A percentile compares a stretch with the other conserved stretches of the same genome.
These are phyloP conservation scores for Drosophila nikananu DNA, from an alignment of 1,140 invertebrate species.

Conservation along the genomic window DNA sequence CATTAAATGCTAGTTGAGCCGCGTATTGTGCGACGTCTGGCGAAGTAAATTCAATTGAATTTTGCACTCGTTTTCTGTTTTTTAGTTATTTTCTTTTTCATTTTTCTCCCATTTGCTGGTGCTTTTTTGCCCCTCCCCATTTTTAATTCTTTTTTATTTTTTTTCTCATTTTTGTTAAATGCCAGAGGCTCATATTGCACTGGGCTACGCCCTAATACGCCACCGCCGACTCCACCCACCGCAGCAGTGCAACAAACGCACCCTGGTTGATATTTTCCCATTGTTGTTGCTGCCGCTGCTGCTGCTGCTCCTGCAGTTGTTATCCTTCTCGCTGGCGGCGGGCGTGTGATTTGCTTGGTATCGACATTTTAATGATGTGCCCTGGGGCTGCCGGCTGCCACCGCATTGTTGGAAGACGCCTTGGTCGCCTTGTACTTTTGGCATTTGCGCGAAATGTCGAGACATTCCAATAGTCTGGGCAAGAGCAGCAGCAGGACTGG, in stretches of 20 bases:
- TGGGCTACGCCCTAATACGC: slow-evolving; percentile 63
- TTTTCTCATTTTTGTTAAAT: slow-evolving; percentile 60
- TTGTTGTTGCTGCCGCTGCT: slow-evolving; percentile 22
- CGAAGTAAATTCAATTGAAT: slow-evolving; percentile 81
- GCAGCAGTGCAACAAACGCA: slow-evolving; percentile 45
- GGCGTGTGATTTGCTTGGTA: slow-evolving; percentile 83
- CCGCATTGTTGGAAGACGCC: slow-evolving; percentile 49
- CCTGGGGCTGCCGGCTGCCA: slow-evolving; percentile 61
- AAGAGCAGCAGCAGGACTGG: slow-evolving; percentile 5
- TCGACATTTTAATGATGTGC: slow-evolving; percentile 85
- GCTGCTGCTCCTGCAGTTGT: slow-evolving; percentile 32
- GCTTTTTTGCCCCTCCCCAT: not conserved
- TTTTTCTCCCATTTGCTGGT: slow-evolving; percentile 37
- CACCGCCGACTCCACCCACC: slow-evolving; percentile 3
- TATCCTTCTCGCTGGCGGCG: slow-evolving; percentile 73
- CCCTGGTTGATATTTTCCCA: slow-evolving; percentile 46
- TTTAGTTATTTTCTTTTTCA: slow-evolving; percentile 37
- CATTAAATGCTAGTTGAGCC: slow-evolving; percentile 68
- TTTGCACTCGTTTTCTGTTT: slow-evolving; percentile 70
- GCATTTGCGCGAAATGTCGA: slow-evolving; percentile 65
- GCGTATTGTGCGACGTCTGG: slow-evolving; percentile 59
- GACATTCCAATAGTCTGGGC: slow-evolving; percentile 54
- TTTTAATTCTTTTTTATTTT: slow-evolving; percentile 1
- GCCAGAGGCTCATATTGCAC: slow-evolving; percentile 75
- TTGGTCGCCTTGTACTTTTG: slow-evolving; percentile 69